Evolutionary conservation across 1,140 invertebrate species (phyloP).

Genomic region (Helicoverpa zea): DNA sequence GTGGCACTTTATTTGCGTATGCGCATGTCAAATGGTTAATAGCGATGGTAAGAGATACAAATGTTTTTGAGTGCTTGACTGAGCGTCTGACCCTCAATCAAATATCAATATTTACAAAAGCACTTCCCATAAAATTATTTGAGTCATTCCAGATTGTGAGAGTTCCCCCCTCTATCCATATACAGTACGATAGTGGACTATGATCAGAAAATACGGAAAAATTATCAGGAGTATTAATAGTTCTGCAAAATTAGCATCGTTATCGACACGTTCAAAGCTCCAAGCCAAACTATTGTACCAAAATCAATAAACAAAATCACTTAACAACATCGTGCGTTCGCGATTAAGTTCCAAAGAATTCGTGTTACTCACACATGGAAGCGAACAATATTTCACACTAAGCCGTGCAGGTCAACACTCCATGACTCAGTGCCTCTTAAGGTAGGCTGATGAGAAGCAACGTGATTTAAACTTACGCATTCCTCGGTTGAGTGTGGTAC

Average conservation of each 20-base stretch:
- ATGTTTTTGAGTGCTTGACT: background rate
- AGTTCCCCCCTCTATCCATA: too few species aligned
- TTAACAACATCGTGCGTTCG: conserved; percentile 1
- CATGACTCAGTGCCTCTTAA: conserved; percentile 54
- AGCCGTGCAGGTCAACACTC: conserved; percentile 55
- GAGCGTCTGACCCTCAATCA: conserved; percentile 24
- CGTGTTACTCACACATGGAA: conserved; percentile 38
- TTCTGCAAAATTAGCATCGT: too few species aligned
- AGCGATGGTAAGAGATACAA: conserved; percentile 32
- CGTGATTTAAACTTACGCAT: conserved; percentile 43
- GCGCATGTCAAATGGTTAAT: conserved; percentile 31
- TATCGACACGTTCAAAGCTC: too few species aligned
- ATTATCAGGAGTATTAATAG: too few species aligned
- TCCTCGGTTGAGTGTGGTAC: conserved; percentile 26
- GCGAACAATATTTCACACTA: conserved; percentile 35
- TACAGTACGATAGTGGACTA: too few species aligned
- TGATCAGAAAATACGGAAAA: too few species aligned
- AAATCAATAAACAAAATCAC: background rate
- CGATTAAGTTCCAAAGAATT: conserved; percentile 38
- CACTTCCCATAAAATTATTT: too few species aligned
- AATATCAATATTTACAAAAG: background rate
- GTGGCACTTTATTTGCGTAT: conserved; percentile 38
- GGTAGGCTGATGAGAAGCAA: conserved; percentile 48
- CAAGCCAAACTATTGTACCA: background rate
- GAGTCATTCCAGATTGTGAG: background rate